A percentile compares a stretch with the other conserved stretches of the same genome.
Evolutionary conservation across 2,888 invertebrate species (phyloP).

Genomic region (Spisula solida): DNA sequence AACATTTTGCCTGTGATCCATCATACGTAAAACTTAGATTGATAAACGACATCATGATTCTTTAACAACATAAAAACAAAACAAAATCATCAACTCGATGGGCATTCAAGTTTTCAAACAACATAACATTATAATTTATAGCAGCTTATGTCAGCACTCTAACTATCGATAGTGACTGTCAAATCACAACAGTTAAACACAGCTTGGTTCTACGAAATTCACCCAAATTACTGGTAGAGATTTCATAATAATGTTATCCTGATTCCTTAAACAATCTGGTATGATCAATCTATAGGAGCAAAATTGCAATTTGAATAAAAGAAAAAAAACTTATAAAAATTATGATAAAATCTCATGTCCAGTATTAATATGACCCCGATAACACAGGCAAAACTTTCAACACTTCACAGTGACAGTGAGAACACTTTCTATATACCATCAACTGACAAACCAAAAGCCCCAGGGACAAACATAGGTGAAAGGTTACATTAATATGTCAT

Average conservation of each 20-base stretch:
- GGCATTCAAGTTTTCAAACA: too few relatives aligned
- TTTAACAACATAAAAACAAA: background rate
- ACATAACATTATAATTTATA: background rate
- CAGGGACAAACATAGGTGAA: background rate
- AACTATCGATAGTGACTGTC: background rate
- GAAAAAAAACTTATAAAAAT: too few relatives aligned
- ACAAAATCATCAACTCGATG: too few relatives aligned
- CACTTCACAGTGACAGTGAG: background rate
- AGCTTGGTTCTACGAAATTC: background rate
- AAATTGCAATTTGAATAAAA: too few relatives aligned
- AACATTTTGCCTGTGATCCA: background rate
- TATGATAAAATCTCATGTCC: too few relatives aligned
- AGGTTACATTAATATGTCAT: background rate
- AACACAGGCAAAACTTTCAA: background rate
- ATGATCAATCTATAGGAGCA: too few relatives aligned
- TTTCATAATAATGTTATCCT: background rate
- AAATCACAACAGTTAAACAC: background rate
- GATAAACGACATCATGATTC: background rate
- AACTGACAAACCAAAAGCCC: background rate
- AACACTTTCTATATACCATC: background rate
- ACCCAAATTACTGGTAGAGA: background rate
- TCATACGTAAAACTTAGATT: background rate
- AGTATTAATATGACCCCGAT: background rate
- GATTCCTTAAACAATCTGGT: background rate
- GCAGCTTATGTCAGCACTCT: background rate